Evolutionary conservation across 2,797 vertebrate species (phyloP), one percentile per base, ranked within the genome.

Genomic region (Novumbra hubbsi): DNA sequence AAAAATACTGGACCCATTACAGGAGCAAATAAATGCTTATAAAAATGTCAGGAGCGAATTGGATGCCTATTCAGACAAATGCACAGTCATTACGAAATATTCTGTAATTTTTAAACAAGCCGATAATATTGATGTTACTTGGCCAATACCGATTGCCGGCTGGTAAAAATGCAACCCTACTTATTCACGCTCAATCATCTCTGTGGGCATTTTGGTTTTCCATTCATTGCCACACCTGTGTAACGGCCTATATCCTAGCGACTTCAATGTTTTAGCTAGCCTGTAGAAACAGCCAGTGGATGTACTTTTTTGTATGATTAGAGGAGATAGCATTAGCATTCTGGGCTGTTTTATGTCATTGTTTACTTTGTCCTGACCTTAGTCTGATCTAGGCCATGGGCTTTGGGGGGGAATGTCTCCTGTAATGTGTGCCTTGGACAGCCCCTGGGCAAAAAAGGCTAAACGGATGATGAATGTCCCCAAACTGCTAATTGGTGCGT

Each of bases 371-470:
- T 28, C 19, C 27, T 64, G 62, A 28, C 55, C 55, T 24, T 82
- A 70, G 75, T 78, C 83, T 63, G 70, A 88, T 76, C 84, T 34
- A 0, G 32, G 71, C 32, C 41, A 24, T 14, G 4, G 1, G 19
- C 66, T 76, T 65, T 72, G 79, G 73, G 55, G 55, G 70, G 74
- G 70, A 57, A 74, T 80, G 87, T 76, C 80, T 83, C 84, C 85
- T 71, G 75, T 85, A 79, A 84, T 90, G 88, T 74, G 38, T 85
- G 85, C 87, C 83, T 86, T 77, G 79, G 78, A 76, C 49, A 72
- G 73, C 65, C 68, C 74, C 68, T 73, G 76, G 86, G 81, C 83
- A 80, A 1, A 77, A 77, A 81, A 76, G 81, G 76, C 68, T 78
- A 64, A 64, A 32, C 16, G 2, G 8, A 5, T 64, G 5, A 64